phyloP scores from a whole-genome alignment of 2,888 invertebrate genomes.

The Ormyrus nitidulus region DNA sequence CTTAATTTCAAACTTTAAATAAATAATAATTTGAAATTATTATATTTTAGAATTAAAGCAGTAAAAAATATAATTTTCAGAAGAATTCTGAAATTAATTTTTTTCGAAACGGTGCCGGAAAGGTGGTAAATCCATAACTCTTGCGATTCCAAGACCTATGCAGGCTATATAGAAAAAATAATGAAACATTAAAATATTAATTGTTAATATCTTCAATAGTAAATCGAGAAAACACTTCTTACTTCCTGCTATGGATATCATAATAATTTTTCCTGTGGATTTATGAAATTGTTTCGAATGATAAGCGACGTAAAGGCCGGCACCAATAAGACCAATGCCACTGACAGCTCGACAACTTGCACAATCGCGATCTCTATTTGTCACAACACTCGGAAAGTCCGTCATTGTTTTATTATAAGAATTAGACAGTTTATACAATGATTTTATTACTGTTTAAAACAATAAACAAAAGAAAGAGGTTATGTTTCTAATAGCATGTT shows the following conservation, averaged over 20 bases:
- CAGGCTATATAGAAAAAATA: conserved; percentile 76
- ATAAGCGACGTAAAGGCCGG: conserved; percentile 80
- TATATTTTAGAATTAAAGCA: no score
- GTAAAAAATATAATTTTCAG: neutral
- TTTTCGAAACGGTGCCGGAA: conserved; percentile 62
- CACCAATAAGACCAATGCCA: conserved; percentile 80
- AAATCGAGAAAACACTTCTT: conserved; percentile 58
- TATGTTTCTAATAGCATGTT: no score
- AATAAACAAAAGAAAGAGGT: no score
- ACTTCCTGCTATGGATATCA: conserved; percentile 77
- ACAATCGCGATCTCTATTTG: conserved; percentile 78
- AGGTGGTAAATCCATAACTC: conserved; percentile 77
- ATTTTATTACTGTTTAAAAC: no score
- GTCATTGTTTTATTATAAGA: conserved; percentile 28
- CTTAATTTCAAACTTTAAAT: no score
- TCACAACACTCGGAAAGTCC: conserved; percentile 66
- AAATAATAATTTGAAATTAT: no score
- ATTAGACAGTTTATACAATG: no score
- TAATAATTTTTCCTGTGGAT: conserved; percentile 75
- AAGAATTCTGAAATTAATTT: conserved; percentile 1
- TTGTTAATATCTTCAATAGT: neutral
- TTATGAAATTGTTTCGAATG: conserved; percentile 78
- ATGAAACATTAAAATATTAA: no score
- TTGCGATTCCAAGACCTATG: conserved; percentile 78
- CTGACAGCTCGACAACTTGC: conserved; percentile 79